Base-by-base conservation (phyloP, 23 tunicate species). In the Ascidia mentula region DNA sequence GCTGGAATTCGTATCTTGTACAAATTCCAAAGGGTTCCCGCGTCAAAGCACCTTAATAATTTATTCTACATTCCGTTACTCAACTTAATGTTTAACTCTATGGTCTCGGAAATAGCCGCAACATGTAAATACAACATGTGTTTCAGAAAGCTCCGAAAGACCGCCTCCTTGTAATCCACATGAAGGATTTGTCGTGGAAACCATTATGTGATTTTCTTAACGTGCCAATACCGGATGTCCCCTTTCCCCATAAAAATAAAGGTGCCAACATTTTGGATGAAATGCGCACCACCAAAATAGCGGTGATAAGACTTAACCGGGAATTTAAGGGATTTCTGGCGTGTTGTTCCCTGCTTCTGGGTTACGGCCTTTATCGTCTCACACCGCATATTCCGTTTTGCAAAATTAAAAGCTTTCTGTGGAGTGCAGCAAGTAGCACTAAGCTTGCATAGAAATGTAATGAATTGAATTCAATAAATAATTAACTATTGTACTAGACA, bases 81-180 rank as follows among this genome's bases (percentile, higher is more conserved):
- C n/a, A n/a, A n/a, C n/a, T n/a, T n/a, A n/a, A n/a, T n/a, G n/a
- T n/a, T n/a, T n/a, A n/a, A n/a, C n/a, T n/a, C n/a, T n/a, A n/a
- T n/a, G n/a, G n/a, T n/a, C n/a, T n/a, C n/a, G n/a, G n/a, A n/a
- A n/a, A n/a, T n/a, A n/a, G n/a, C n/a, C n/a, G n/a, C n/a, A n/a
- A n/a, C n/a, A n/a, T n/a, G n/a, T n/a, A n/a, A 42, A 42, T 42
- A 15, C 12, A 42, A 42, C 53, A 42, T 42, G 12, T 42, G 12
- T 6, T 53, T 53, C 65, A 53, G 65, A 53, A 53, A 53, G 24
- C 65, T 26, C 65, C 65, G 22, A 53, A 53, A 53, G 65, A 53
- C 13, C 65, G 24, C 22, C 65, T 53, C 1, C 65, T 53, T 53
- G 65, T 53, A 26, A 28, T 53, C 65, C 22, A 53, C 65, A 53